Base-by-base conservation (phyloP, 2,113 vertebrate species). In the Nycticryphes semicollaris region DNA sequence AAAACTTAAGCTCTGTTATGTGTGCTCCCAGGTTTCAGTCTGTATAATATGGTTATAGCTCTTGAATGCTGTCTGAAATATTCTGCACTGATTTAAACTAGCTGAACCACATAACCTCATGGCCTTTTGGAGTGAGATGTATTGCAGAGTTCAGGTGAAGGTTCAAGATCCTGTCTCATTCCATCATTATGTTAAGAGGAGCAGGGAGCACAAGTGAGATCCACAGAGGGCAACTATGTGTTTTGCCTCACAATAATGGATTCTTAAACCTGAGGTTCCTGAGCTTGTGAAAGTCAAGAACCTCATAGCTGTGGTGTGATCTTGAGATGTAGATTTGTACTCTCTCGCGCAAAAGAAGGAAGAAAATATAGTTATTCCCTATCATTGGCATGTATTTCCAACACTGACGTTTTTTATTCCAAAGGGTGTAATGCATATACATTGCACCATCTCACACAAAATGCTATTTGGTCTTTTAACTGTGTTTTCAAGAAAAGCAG, bases 1-100 rank as follows among this genome's bases (percentile, higher is more conserved):
- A 12, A 67, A 86, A 59, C 6, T 2, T 12, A 17, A 86, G 27
- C 43, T 81, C 19, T 0, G 0, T 50, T 64, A 56, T 1, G 2
- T 1, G 0, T 3, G 15, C 76, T 75, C 86, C 66, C 20, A 25
- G 8, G 21, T 80, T 88, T 69, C 50, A 81, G 33, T 81, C 53
- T 64, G 31, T 54, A 72, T 82, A 28, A 6, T 7, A 0, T 14
- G 37, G 43, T 72, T 87, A 45, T 56, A 23, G 8, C 28, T 80
- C 59, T 39, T 33, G 20, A 59, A 35, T 48, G 43, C 53, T 75
- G 10, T 60, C 50, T 89, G 53, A 66, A 92, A 75, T 64, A 60
- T n/a, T 75, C 41, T 3, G 0, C 53, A 37, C 35, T 51, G 41
- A 67, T 66, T 84, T 63, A 57, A 50, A 66, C 18, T 45, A 66